Evolutionary conservation across 2,888 invertebrate genomes (phyloP), one percentile per base, ranked within the genome.

Genomic region (Kuschelorhynchus macadamiae): DNA sequence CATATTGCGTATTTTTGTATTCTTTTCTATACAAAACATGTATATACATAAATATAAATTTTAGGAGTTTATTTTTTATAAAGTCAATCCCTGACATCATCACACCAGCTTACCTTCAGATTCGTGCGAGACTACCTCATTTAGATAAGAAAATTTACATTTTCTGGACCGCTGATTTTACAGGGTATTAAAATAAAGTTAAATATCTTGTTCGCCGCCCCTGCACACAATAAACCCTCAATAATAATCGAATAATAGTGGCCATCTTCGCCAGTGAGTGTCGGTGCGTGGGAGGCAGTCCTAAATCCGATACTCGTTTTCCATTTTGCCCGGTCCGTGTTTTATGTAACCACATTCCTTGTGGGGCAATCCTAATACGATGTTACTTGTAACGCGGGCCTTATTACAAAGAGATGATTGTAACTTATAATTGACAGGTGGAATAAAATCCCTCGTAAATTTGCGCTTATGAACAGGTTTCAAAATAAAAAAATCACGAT

Each of bases 381-480:
- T 67, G 67, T 61, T 61, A 47, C 61, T 61, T 67, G 67, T 67
- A 67, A 61, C 36, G 67, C 67, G 67, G 67, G 50, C 67, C 67
- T 67, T 55, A 67, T 67, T 67, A 67, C 67, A 67, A 67, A 67
- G 61, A 67, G 61, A 67, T 67, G 67, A 67, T 67, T 67, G 67
- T 67, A 67, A 67, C 67, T 67, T 67, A 67, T 67, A 61, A 67
- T 67, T 67, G 67, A 67, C 61, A 67, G 56, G 61, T 67, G 61
- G 67, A 56, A 67, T 67, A 67, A 67, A 67, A 67, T 61, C 67
- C 67, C 47, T 56, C 61, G 56, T 67, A 67, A 67, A 67, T 61
- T 61, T 67, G 61, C 49, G 61, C 67, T 61, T 56, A 61, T 60
- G 50, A 53, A 53, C 66, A 33, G 41, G 52, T 39, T 18, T 16